phyloP scores from a whole-genome alignment of 2,797 vertebrate species.

The Corythornis leucogaster region DNA sequence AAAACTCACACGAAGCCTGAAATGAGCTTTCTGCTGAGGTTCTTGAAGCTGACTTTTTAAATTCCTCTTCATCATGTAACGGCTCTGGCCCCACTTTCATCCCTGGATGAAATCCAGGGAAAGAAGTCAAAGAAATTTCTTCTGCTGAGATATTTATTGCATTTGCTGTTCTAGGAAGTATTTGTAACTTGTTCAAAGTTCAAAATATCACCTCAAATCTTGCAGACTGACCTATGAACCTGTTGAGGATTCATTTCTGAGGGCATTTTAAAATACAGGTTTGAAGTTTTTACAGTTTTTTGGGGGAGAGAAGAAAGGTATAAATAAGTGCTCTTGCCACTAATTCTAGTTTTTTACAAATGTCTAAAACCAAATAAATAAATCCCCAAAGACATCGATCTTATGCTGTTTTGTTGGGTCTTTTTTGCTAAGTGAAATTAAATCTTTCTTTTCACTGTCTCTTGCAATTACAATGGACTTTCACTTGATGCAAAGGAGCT shows the following conservation, averaged over 20 bases:
- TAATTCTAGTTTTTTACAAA: not conserved
- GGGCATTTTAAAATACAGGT: not conserved
- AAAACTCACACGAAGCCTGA: slow-evolving; percentile 60
- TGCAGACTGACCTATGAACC: slow-evolving; percentile 38
- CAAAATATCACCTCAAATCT: slow-evolving; percentile 60
- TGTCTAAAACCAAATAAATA: not conserved
- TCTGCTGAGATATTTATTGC: slow-evolving; percentile 67
- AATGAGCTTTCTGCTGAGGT: slow-evolving; percentile 25
- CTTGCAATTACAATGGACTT: not conserved
- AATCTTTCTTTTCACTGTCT: not conserved
- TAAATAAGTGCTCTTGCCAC: not conserved
- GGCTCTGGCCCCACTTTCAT: slow-evolving; percentile 30
- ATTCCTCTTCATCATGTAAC: slow-evolving; percentile 29
- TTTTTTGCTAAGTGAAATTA: not conserved
- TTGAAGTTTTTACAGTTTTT: slow-evolving; percentile 50
- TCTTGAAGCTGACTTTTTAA: not conserved
- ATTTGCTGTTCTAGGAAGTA: slow-evolving; percentile 62
- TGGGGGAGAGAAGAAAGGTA: not conserved
- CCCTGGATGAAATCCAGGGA: slow-evolving; percentile 48
- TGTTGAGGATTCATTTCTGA: slow-evolving; percentile 7
- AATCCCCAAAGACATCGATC: not conserved
- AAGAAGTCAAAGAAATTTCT: slow-evolving; percentile 68
- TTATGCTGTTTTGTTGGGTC: not conserved
- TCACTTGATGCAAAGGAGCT: not conserved
- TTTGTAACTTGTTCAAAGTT: slow-evolving; percentile 69